A percentile compares a stretch with the other conserved stretches of the same genome.
Evolutionary conservation across 2,797 vertebrate species (phyloP).

Genomic region (Chrysocyon brachyurus): DNA sequence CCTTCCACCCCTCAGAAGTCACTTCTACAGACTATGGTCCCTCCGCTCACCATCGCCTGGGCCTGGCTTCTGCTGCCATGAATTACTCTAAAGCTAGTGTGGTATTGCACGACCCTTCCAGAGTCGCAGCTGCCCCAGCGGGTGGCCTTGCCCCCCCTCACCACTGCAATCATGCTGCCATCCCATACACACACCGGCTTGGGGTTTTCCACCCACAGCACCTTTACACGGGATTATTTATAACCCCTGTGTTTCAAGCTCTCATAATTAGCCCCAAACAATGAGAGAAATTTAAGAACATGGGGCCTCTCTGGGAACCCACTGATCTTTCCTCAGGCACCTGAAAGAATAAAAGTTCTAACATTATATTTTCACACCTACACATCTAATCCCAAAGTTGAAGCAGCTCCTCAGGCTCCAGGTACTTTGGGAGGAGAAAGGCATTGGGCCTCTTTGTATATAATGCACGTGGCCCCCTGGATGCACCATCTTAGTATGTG

Average conservation of each 20-base stretch:
- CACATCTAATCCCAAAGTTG: neutral
- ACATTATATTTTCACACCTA: neutral
- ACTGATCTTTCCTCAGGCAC: neutral
- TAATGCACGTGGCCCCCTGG: neutral
- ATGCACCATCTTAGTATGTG: neutral
- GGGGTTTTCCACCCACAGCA: no score
- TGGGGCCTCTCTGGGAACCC: neutral
- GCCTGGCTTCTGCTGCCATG: neutral
- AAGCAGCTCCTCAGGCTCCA: neutral
- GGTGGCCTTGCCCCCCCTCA: neutral
- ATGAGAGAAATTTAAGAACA: neutral
- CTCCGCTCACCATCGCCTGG: neutral
- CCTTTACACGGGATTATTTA: neutral
- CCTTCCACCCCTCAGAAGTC: neutral
- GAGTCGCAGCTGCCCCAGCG: neutral
- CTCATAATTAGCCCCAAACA: neutral
- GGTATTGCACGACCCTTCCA: neutral
- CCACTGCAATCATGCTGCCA: neutral
- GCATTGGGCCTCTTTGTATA: no score
- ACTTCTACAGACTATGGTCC: neutral
- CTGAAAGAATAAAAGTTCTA: neutral
- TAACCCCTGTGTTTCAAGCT: neutral
- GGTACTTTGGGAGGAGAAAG: neutral
- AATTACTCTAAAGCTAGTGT: neutral
- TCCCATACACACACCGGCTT: neutral